Conservation (phyloP, 2,797 vertebrate genomes). For the Chelmon rostratus region DNA sequence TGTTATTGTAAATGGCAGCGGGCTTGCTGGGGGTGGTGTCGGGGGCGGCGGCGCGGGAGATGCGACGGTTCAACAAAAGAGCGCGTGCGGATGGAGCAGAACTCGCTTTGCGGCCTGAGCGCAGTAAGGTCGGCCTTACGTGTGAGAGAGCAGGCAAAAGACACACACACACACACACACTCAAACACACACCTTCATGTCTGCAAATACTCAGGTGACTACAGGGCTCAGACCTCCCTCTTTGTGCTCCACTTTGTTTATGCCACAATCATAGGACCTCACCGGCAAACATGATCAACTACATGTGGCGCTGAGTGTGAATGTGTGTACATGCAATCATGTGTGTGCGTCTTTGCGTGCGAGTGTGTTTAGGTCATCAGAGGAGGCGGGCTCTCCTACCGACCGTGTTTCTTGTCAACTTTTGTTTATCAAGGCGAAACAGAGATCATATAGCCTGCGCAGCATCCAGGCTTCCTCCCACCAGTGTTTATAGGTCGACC, state of each 20-base stretch:
- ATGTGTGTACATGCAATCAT: constrained; percentile 30
- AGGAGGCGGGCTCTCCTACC: constrained; percentile 37
- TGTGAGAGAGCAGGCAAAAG: constrained; percentile 5
- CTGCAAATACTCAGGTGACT: constrained; percentile 68
- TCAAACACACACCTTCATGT: constrained; percentile 50
- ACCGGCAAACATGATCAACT: constrained; percentile 49
- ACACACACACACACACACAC: constrained; percentile 29
- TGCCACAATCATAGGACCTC: constrained; percentile 57
- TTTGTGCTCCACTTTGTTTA: constrained; percentile 60
- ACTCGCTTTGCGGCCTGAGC: constrained; percentile 28
- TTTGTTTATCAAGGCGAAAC: constrained; percentile 44
- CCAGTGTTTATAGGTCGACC: not conserved
- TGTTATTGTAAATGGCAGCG: constrained; percentile 72
- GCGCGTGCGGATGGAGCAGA: constrained; percentile 27
- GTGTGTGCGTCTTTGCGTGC: constrained; percentile 22
- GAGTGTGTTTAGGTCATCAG: constrained; percentile 61
- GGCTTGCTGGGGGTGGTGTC: constrained; percentile 50
- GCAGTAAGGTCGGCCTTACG: not conserved
- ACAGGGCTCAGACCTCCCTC: constrained; percentile 52
- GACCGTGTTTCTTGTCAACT: constrained; percentile 45
- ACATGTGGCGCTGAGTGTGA: constrained; percentile 51
- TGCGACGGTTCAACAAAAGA: constrained; percentile 67
- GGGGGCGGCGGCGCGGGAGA: constrained; percentile 41
- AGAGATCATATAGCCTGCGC: constrained; percentile 36
- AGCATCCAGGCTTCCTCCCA: constrained; percentile 27